A percentile compares a stretch with the other conserved stretches of the same genome.
phyloP scores from a whole-genome alignment of 2,888 invertebrate genomes.

The Odontocolon sp. region DNA sequence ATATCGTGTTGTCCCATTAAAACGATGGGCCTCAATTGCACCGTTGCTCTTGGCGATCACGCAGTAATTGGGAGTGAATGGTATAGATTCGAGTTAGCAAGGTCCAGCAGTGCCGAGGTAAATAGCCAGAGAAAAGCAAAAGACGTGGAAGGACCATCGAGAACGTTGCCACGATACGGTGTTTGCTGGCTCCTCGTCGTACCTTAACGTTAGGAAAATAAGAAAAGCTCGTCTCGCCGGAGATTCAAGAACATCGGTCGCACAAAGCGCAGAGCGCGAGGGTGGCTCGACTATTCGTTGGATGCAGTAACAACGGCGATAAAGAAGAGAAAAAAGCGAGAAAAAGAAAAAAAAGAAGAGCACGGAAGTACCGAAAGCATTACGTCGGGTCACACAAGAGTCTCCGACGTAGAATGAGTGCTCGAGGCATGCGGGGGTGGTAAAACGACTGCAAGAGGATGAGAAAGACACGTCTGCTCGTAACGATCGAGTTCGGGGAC shows the following conservation, averaged over 20 bases:
- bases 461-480: constrained; percentile 52
- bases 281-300: neutral
- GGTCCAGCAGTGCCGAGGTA: no score
- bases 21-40: no score
- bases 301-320: constrained; percentile 28
- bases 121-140: no score
- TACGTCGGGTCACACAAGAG: constrained; percentile 37
- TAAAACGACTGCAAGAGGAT: constrained; percentile 15
- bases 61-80: no score
- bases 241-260: neutral
- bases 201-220: constrained; percentile 18
- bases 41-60: no score
- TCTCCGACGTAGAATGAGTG: constrained; percentile 24
- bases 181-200: no score
- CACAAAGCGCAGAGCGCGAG: constrained; percentile 11
- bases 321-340: constrained; percentile 10
- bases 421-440: constrained; percentile 28
- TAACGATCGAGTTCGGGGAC: constrained; percentile 53
- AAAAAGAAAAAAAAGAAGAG: constrained; percentile 1
- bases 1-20: no score
- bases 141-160: no score
- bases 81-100: no score
- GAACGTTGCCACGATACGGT: no score
- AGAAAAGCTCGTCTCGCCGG: constrained; percentile 23
- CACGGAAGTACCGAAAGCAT: constrained; percentile 44